Evolutionary conservation across 2,888 invertebrate genomes (phyloP).

Genomic region (Spodoptera exigua): DNA sequence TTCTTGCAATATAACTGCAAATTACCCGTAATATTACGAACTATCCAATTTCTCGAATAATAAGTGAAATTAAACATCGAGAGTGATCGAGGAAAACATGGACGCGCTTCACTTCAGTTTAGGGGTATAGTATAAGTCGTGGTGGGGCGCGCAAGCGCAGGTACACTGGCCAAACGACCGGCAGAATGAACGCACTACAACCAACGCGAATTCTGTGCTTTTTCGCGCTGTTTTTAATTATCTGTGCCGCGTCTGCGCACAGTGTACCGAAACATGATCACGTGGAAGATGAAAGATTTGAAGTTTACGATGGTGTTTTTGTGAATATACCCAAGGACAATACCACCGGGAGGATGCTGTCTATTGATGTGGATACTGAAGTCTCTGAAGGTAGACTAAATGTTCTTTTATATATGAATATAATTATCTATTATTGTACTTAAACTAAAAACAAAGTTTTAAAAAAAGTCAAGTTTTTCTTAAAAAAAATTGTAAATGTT

Average conservation of each 20-base stretch:
- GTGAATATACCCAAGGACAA: constrained; percentile 72
- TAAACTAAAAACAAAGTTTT: too few species aligned
- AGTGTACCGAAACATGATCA: constrained; percentile 45
- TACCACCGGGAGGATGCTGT: constrained; percentile 71
- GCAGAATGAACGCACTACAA: constrained; percentile 77
- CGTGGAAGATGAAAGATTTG: constrained; percentile 66
- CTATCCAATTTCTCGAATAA: constrained; percentile 30
- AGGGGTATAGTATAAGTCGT: constrained; percentile 52
- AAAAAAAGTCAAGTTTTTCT: too few species aligned
- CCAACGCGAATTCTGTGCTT: constrained; percentile 61
- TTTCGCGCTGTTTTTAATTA: constrained; percentile 55
- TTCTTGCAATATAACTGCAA: constrained; percentile 11
- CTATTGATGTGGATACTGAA: constrained; percentile 76
- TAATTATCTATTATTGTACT: not conserved
- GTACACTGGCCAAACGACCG: constrained; percentile 68
- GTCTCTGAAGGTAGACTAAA: constrained; percentile 73
- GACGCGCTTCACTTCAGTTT: constrained; percentile 48
- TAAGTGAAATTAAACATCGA: constrained; percentile 50
- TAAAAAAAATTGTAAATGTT: too few species aligned
- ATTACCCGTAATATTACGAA: constrained; percentile 23
- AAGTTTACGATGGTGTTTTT: constrained; percentile 77
- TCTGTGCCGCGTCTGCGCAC: constrained; percentile 58
- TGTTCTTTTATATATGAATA: not conserved
- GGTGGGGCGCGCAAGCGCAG: constrained; percentile 62
- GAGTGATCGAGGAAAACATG: constrained; percentile 32